phyloP scores from a whole-genome alignment of 1,140 invertebrate species.

The silkworm (Bombyx mori) region DNA sequence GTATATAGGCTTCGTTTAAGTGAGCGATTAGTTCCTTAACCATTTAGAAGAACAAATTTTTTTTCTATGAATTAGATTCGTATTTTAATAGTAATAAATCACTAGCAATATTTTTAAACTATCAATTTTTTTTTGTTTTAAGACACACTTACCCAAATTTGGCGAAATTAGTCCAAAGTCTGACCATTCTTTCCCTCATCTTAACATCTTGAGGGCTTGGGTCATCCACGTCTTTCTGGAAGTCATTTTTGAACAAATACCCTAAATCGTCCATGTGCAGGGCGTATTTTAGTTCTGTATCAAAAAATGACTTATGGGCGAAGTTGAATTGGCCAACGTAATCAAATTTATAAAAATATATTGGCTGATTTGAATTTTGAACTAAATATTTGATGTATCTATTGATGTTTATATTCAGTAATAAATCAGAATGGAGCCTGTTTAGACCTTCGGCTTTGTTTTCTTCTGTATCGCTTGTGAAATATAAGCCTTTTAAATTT shows the following conservation, averaged over 20 bases:
- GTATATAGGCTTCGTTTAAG: not conserved
- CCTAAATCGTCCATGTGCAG: constrained; percentile 55
- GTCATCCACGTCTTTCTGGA: constrained; percentile 41
- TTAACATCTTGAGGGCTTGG: constrained; percentile 35
- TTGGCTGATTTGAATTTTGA: constrained; percentile 36
- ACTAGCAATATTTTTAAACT: not conserved
- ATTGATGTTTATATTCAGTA: constrained; percentile 37
- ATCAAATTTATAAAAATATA: constrained; percentile 61
- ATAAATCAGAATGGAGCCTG: constrained; percentile 38
- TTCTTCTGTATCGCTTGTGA: constrained; percentile 25
- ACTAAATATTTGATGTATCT: constrained; percentile 40
- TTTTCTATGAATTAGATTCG: not conserved
- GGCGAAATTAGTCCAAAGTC: constrained; percentile 72
- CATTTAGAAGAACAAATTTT: not conserved
- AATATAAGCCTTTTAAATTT: constrained; percentile 44
- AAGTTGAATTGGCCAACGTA: constrained; percentile 52
- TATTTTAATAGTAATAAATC: not conserved
- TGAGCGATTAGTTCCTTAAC: not conserved
- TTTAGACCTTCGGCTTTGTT: constrained; percentile 37
- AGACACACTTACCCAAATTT: constrained; percentile 59
- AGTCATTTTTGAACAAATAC: constrained; percentile 55
- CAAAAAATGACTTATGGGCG: constrained; percentile 23
- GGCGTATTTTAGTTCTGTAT: constrained; percentile 25
- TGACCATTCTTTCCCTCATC: constrained; percentile 55
- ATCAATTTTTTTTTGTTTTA: not conserved